Base-by-base conservation (phyloP, 2,797 vertebrate species). In the Gymnodraco acuticeps region DNA sequence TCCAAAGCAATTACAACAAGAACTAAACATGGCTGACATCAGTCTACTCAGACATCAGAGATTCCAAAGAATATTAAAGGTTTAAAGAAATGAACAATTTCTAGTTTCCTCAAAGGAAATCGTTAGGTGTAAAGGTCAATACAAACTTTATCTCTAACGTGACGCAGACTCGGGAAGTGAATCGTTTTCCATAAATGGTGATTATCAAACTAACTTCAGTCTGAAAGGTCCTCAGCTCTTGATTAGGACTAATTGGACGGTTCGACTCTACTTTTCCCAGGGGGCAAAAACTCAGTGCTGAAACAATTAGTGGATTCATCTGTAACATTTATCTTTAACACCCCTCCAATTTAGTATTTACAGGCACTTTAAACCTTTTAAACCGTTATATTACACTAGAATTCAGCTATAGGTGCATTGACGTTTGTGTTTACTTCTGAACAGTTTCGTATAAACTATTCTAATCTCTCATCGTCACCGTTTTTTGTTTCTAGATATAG, bases 31-130 rank as follows among this genome's bases (percentile, higher is more conserved):
- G 12, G 12, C 17, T 15, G 42, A 45, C 15, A 20, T 55, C 23
- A 31, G 23, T 1, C 13, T 17, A 33, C 50, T 71, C 38, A n/a
- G 12, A 58, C 14, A 70, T 31, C 6, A 61, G 61, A 19, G 6
- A 70, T 54, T 1, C 15, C 16, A 52, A 20, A 46, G 15, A 47
- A 73, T 43, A 12, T 42, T 10, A 52, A 46, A 61, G 19, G 64
- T 23, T 38, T 33, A 2, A 61, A 43, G 8, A 51, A 47, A 69
- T 70, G 31, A 41, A 63, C 46, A 38, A 66, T 53, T 38, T 38
- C 33, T 38, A 11, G 20, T 54, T 64, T 55, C 9, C 10, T 13
- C 17, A 7, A 50, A n/a, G 10, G 13, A 48, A 63, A 10, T 5
- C 52, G 20, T 42, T 20, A 2, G 63, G 17, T 45, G 10, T 41